phyloP scores from a whole-genome alignment of 2,113 vertebrate genomes.

The Thunnus maccoyii region DNA sequence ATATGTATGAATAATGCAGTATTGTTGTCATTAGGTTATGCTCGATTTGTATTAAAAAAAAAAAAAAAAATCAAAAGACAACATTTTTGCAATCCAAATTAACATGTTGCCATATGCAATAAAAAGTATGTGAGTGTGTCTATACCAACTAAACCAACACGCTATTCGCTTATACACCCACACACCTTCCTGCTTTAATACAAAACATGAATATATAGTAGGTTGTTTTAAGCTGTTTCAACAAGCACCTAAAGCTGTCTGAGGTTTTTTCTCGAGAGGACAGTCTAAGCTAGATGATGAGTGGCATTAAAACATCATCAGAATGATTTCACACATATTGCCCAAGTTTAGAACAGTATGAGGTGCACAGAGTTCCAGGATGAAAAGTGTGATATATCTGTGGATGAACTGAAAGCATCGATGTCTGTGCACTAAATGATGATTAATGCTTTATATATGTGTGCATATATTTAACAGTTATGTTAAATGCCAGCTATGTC shows the following conservation, averaged over 20 bases:
- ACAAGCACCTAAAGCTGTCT: neutral
- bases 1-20: conserved; percentile 41
- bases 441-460: neutral
- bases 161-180: conserved; percentile 3
- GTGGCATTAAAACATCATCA: neutral
- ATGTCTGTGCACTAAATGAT: neutral
- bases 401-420: neutral
- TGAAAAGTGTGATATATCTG: neutral
- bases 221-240: conserved; percentile 7
- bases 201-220: conserved; percentile 5
- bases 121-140: neutral
- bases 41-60: conserved; percentile 14
- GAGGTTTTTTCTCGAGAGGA: neutral
- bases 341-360: neutral
- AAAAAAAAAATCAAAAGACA: conserved; percentile 7
- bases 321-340: neutral
- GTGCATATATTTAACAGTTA: neutral
- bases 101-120: neutral
- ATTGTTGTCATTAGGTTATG: conserved; percentile 43
- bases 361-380: neutral
- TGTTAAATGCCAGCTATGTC: too few relatives aligned
- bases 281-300: neutral
- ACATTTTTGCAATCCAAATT: neutral
- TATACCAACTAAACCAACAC: neutral
- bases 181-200: neutral